Percentiles rank a stretch among this genome's conserved stretches.
These are phyloP conservation scores for Heteromyza rotundicornis DNA, from an alignment of 2,888 invertebrate species.

Conservation along the genomic window DNA sequence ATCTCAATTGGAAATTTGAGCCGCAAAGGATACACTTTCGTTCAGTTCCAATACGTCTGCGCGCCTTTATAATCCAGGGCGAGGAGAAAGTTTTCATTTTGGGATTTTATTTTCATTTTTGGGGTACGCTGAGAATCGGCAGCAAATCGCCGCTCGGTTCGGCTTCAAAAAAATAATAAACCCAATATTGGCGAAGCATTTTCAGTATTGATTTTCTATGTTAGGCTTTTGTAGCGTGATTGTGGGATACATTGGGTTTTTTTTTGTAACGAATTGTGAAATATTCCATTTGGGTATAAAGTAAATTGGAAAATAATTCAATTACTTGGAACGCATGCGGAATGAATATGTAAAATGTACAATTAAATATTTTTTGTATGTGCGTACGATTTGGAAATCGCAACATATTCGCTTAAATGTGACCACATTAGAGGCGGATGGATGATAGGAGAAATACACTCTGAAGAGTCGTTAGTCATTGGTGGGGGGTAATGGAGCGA, in stretches of 20 bases:
- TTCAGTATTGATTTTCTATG: conserved; percentile 22
- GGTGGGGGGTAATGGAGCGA: not conserved
- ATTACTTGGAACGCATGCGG: conserved; percentile 29
- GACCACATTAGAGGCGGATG: not conserved
- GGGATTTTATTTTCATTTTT: too few species aligned
- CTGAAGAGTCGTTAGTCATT: not conserved
- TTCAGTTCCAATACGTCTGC: conserved; percentile 41
- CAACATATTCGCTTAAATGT: not conserved
- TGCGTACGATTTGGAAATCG: too few species aligned
- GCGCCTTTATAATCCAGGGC: conserved; percentile 31
- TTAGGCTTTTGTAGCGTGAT: not conserved
- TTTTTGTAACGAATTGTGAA: not conserved
- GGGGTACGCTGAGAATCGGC: too few species aligned
- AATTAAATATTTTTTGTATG: too few species aligned
- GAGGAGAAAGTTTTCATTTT: not conserved
- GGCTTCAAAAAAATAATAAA: conserved; percentile 7
- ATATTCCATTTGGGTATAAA: conserved; percentile 26
- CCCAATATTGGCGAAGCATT: conserved; percentile 23
- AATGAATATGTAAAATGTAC: not conserved
- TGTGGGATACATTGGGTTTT: not conserved
- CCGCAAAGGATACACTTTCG: too few species aligned
- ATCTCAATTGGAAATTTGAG: too few species aligned
- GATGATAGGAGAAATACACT: too few species aligned
- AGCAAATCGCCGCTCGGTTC: too few species aligned
- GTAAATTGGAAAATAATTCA: conserved; percentile 47